phyloP scores from a whole-genome alignment of 2,888 invertebrate genomes.

The Tenthredo mesomela region DNA sequence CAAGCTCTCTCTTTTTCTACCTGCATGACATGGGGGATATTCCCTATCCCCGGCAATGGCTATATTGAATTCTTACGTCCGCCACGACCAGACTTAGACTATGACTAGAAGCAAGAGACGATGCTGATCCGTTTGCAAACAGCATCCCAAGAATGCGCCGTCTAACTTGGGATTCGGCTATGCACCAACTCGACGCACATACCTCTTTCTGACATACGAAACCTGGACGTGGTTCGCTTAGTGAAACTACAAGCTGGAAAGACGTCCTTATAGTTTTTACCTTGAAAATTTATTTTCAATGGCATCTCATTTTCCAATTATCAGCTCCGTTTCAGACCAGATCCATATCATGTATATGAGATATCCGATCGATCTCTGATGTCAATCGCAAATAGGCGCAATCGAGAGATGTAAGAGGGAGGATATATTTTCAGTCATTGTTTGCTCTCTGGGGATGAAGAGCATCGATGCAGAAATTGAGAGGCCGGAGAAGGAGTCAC shows the following conservation, averaged over 20 bases:
- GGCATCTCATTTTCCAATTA: too few relatives aligned
- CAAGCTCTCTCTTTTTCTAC: not conserved
- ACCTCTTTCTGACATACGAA: not conserved
- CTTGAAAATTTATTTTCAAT: not conserved
- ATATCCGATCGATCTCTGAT: not conserved
- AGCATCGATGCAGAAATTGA: slow-evolving; percentile 57
- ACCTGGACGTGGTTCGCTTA: not conserved
- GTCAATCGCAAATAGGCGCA: not conserved
- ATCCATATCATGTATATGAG: not conserved
- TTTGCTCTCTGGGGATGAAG: slow-evolving; percentile 51
- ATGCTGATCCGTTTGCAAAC: slow-evolving; percentile 21
- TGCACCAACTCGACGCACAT: not conserved
- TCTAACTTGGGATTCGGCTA: slow-evolving; percentile 17
- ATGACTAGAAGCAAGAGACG: not conserved
- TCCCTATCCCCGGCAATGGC: slow-evolving; percentile 47
- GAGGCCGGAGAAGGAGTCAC: slow-evolving; percentile 11
- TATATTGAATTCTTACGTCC: slow-evolving; percentile 69
- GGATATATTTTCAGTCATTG: not conserved
- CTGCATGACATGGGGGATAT: slow-evolving; percentile 21
- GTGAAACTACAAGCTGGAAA: not conserved
- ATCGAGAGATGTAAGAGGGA: not conserved
- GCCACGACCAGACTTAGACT: slow-evolving; percentile 12
- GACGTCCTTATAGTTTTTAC: not conserved
- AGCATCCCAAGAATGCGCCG: slow-evolving; percentile 23
- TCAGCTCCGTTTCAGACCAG: not conserved